Percentiles rank a stretch among this genome's conserved stretches.
These are phyloP conservation scores for Bos indicus DNA, from an alignment of 2,113 vertebrate genomes.

Conservation along the genomic window DNA sequence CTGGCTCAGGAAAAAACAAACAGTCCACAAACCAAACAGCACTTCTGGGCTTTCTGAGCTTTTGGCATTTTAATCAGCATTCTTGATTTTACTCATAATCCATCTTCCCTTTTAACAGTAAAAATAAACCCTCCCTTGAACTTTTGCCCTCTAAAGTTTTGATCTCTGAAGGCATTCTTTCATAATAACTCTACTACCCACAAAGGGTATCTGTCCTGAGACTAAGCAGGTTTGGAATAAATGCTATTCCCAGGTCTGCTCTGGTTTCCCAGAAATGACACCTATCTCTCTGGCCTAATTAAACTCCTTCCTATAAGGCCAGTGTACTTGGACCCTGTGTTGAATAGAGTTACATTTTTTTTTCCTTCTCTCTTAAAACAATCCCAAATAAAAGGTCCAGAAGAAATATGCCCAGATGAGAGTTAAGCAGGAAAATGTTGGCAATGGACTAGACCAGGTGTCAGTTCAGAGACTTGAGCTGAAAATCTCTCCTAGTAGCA, in stretches of 20 bases:
- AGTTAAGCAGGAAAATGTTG: background rate
- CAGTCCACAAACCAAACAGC: background rate
- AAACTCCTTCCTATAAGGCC: background rate
- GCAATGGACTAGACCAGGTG: no score
- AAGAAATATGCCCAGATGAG: background rate
- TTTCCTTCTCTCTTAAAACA: background rate
- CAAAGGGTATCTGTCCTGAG: background rate
- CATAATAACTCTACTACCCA: background rate
- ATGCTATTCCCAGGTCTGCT: background rate
- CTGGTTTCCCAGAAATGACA: background rate
- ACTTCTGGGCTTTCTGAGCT: background rate
- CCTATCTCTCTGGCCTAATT: background rate
- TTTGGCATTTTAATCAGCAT: background rate
- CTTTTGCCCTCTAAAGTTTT: slow-evolving; percentile 65
- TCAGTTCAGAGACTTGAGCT: background rate
- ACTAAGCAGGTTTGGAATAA: background rate
- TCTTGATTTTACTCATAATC: slow-evolving; percentile 51
- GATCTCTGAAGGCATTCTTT: slow-evolving; percentile 22
- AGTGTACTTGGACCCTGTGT: background rate
- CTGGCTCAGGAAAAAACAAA: background rate
- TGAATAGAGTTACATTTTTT: background rate
- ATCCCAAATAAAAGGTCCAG: background rate
- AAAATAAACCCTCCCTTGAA: slow-evolving; percentile 63
- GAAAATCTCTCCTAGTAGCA: background rate
- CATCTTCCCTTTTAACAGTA: slow-evolving; percentile 37